These are phyloP conservation scores for Plectropomus leopardus DNA, from an alignment of 2,113 vertebrate genomes.

Conservation along the genomic window DNA sequence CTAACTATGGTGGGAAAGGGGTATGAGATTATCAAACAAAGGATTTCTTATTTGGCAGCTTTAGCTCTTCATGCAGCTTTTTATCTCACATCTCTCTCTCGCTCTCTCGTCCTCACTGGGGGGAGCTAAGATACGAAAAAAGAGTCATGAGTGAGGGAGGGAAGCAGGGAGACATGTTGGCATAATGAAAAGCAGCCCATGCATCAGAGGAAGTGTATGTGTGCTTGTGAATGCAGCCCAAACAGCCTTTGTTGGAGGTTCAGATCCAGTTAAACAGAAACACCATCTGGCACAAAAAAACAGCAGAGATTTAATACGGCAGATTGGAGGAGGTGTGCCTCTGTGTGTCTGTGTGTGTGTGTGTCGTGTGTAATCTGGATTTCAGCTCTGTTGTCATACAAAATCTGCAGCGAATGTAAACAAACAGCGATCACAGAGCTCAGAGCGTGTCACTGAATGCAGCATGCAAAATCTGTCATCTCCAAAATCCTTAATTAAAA, in stretches of 20 bases:
- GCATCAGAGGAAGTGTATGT: not conserved
- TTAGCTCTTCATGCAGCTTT: too few relatives aligned
- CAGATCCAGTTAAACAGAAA: constrained; percentile 62
- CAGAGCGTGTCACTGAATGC: not conserved
- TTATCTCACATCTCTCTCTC: too few relatives aligned
- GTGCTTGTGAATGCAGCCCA: constrained; percentile 22
- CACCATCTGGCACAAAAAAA: constrained; percentile 70
- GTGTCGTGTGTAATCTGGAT: constrained; percentile 67
- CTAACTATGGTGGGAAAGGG: too few relatives aligned
- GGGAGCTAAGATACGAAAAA: too few relatives aligned
- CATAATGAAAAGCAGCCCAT: too few relatives aligned
- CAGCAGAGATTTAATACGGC: constrained; percentile 54
- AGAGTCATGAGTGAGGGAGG: too few relatives aligned
- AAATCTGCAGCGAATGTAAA: constrained; percentile 58
- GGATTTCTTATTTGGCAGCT: too few relatives aligned
- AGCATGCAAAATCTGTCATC: not conserved
- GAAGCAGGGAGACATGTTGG: too few relatives aligned
- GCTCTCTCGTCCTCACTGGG: too few relatives aligned
- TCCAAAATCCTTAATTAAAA: not conserved
- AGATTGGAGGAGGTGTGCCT: constrained; percentile 46
- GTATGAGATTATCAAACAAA: too few relatives aligned
- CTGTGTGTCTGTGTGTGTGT: constrained; percentile 39
- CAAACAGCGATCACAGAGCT: constrained; percentile 51
- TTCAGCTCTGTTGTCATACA: constrained; percentile 71
- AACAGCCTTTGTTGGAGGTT: constrained; percentile 51